Evolutionary conservation across 2,888 invertebrate genomes (phyloP).

Genomic region (Conops quadrifasciatus): DNA sequence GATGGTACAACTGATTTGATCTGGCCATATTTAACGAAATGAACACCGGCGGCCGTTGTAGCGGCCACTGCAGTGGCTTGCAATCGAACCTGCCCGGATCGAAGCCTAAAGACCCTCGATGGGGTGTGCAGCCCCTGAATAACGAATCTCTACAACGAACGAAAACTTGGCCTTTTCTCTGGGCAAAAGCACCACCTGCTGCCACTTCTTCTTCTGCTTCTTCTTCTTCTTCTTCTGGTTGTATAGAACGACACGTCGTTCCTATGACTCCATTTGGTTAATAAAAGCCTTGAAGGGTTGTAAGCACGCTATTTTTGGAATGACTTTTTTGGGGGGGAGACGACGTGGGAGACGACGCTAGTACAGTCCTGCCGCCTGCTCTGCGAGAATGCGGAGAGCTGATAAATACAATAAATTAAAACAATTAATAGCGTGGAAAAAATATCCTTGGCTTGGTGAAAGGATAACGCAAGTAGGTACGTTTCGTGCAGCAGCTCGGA

Average conservation of each 20-base stretch:
- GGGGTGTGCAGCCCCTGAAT: no score
- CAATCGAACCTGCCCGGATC: not conserved
- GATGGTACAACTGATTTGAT: constrained; percentile 14
- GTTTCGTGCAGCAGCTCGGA: constrained; percentile 19
- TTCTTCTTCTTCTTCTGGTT: constrained; percentile 34
- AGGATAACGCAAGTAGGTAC: constrained; percentile 13
- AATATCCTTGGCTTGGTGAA: constrained; percentile 21
- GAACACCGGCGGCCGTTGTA: constrained; percentile 15
- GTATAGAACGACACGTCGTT: not conserved
- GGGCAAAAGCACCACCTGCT: not conserved
- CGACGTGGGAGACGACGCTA: not conserved
- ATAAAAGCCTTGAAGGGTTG: not conserved
- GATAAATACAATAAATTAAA: constrained; percentile 32
- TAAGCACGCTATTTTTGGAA: no score
- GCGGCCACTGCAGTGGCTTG: constrained; percentile 4
- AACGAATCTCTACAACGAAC: not conserved
- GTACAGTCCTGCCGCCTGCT: not conserved
- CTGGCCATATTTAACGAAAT: constrained; percentile 25
- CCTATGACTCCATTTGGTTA: not conserved
- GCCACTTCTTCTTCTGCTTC: not conserved
- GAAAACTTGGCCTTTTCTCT: not conserved
- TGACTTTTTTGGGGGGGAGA: no score
- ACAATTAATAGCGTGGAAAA: constrained; percentile 13
- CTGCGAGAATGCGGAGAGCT: not conserved
- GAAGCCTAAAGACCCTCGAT: no score